Percentiles rank a stretch among this genome's conserved stretches.
Conservation (phyloP, 2,797 vertebrate genomes). For the Cryptoprocta ferox region DNA sequence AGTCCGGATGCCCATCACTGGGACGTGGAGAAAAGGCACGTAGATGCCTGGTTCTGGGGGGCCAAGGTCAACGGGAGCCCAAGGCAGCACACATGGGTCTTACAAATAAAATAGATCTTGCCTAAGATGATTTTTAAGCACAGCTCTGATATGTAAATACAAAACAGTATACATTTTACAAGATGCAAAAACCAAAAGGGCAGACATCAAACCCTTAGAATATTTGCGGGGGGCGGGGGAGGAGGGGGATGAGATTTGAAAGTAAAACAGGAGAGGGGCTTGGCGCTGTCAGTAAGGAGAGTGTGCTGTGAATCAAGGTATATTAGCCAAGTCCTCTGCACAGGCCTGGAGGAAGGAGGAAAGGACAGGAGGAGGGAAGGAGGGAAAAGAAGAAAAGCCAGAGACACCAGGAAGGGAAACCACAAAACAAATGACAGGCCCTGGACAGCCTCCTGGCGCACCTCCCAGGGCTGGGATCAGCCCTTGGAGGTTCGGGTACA, state of each 20-base stretch:
- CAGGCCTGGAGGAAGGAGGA: background rate
- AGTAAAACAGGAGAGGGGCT: background rate
- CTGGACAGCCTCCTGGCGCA: background rate
- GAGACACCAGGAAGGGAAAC: background rate
- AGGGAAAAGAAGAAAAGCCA: background rate
- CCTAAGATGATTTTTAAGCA: background rate
- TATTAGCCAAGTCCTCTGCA: background rate
- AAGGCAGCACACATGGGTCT: background rate
- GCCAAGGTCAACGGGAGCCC: background rate
- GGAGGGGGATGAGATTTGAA: background rate
- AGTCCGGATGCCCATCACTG: background rate
- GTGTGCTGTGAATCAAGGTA: background rate
- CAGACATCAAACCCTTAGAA: background rate
- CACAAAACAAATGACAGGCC: background rate
- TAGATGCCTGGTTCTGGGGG: background rate
- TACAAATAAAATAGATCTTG: background rate
- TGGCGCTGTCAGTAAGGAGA: background rate
- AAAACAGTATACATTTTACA: background rate
- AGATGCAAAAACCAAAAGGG: background rate
- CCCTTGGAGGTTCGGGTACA: background rate
- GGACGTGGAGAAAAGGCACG: background rate
- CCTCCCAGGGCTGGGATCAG: background rate
- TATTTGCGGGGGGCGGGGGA: background rate
- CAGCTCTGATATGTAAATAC: background rate
- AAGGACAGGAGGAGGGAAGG: background rate